phyloP scores from a whole-genome alignment of 2,888 invertebrate species.

The Diloba caeruleocephala region DNA sequence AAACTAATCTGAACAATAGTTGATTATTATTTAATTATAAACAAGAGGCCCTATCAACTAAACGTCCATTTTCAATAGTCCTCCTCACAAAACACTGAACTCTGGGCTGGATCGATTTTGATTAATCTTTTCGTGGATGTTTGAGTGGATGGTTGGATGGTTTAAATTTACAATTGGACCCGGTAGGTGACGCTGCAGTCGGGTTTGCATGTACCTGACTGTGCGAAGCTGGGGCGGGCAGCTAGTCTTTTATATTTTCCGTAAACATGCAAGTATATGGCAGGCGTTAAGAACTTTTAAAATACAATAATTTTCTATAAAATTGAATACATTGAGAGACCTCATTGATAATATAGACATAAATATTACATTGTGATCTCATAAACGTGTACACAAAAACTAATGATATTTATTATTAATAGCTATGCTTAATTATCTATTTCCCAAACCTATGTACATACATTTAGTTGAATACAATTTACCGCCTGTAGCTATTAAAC shows the following conservation, averaged over 20 bases:
- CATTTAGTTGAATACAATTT: constrained; percentile 28
- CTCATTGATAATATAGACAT: constrained; percentile 2
- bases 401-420: background rate
- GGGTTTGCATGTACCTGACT: no score
- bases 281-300: constrained; percentile 22
- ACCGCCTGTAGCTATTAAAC: constrained; percentile 23
- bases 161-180: no score
- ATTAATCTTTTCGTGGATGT: no score
- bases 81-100: constrained; percentile 1
- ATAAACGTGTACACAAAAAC: constrained; percentile 12
- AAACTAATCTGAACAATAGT: constrained; percentile 10
- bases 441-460: constrained; percentile 42
- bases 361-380: constrained; percentile 3
- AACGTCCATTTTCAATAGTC: constrained; percentile 7
- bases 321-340: no score
- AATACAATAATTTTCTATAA: constrained; percentile 3
- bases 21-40: constrained; percentile 5
- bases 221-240: no score
- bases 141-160: no score
- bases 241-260: no score
- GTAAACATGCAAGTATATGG: constrained; percentile 21
- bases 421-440: constrained; percentile 16
- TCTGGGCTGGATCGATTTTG: no score
- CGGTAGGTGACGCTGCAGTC: no score
- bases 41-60: constrained; percentile 8